Evolutionary conservation across 2,888 invertebrate species (phyloP).

Genomic region (Darwinula stevensoni): DNA sequence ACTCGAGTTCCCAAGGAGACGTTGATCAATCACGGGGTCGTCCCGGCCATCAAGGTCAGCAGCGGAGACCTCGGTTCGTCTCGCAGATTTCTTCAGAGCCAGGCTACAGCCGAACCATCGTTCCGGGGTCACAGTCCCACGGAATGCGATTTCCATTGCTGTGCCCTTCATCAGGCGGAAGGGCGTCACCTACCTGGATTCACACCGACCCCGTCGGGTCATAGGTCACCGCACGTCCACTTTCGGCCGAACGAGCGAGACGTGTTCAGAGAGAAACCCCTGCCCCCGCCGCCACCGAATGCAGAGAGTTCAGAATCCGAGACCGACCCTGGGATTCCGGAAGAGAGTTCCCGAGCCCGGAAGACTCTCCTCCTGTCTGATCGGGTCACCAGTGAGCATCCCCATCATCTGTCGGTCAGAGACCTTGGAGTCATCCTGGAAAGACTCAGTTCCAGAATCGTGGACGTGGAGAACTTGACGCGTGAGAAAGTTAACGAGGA

Average conservation of each 20-base stretch:
- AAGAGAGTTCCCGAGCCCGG: conserved; percentile 40
- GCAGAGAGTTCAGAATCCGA: conserved; percentile 73
- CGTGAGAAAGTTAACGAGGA: conserved; percentile 74
- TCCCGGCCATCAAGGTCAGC: conserved; percentile 7
- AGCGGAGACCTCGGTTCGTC: background rate
- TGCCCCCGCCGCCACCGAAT: conserved; percentile 14
- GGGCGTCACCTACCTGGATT: background rate
- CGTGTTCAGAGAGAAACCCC: conserved; percentile 5
- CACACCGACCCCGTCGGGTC: background rate
- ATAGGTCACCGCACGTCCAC: too few relatives aligned
- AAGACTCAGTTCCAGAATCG: conserved; percentile 63
- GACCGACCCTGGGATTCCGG: conserved; percentile 48
- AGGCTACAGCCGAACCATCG: background rate
- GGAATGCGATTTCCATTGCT: conserved; percentile 86
- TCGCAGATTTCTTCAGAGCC: background rate
- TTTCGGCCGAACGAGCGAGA: background rate
- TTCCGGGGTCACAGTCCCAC: conserved; percentile 15
- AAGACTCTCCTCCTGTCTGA: conserved; percentile 76
- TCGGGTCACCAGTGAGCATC: conserved; percentile 70
- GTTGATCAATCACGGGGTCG: conserved; percentile 27
- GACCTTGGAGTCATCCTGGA: conserved; percentile 83
- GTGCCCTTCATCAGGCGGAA: conserved; percentile 52
- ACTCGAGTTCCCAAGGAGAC: conserved; percentile 23
- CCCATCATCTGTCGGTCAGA: conserved; percentile 67
- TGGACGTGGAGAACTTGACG: conserved; percentile 71